Conservation (phyloP, 2,888 invertebrate species). For the Drosophila demipolita region DNA sequence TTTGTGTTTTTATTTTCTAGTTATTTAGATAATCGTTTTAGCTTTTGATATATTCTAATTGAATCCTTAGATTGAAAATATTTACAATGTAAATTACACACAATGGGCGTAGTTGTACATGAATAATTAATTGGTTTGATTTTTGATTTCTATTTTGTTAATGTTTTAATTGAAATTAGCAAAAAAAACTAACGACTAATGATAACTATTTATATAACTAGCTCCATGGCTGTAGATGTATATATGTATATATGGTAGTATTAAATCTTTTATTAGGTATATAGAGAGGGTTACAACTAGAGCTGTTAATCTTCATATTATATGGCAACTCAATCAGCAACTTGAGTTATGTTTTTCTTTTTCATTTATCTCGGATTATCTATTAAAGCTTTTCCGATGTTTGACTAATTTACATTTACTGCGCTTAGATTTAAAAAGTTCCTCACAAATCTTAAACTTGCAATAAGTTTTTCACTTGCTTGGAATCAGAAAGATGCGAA, state of each 20-base stretch:
- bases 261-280: constrained; percentile 28
- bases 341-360: constrained; percentile 9
- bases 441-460: constrained; percentile 30
- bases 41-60: constrained; percentile 53
- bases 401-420: constrained; percentile 5
- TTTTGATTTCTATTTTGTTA: not conserved
- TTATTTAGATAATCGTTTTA: constrained; percentile 12
- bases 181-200: constrained; percentile 59
- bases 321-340: constrained; percentile 12
- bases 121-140: constrained; percentile 21
- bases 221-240: constrained; percentile 14
- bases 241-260: constrained; percentile 21
- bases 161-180: constrained; percentile 50
- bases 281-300: constrained; percentile 23
- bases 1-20: not conserved
- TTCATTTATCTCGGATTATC: constrained; percentile 49
- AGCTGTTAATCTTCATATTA: constrained; percentile 22
- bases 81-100: constrained; percentile 57
- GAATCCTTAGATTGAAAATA: constrained; percentile 55
- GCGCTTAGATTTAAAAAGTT: constrained; percentile 21
- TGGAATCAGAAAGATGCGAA: constrained; percentile 31
- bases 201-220: constrained; percentile 38
- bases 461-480: constrained; percentile 3
- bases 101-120: constrained; percentile 32
- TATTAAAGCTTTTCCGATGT: constrained; percentile 60